Conservation (phyloP, 1,140 invertebrate genomes). For the Leptopilina boulardi region DNA sequence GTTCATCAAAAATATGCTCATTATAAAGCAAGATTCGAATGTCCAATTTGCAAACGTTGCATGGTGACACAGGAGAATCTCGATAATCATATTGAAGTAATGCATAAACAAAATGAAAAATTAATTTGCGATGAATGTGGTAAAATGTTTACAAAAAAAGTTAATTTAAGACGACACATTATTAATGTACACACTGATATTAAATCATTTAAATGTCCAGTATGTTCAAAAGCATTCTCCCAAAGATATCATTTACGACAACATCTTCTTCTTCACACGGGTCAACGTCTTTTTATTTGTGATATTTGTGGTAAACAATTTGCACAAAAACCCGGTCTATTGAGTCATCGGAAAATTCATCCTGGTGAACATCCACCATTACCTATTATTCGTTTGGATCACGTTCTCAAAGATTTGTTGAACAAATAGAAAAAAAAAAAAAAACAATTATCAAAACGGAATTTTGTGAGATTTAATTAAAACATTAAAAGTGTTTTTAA, state of each 20-base stretch:
- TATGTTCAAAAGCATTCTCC: constrained; percentile 84
- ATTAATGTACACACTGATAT: constrained; percentile 81
- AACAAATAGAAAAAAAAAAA: too few relatives aligned
- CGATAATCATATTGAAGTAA: constrained; percentile 77
- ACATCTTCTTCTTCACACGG: constrained; percentile 87
- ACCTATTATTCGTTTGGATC: constrained; percentile 62
- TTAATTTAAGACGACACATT: constrained; percentile 83
- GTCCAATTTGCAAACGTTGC: constrained; percentile 67
- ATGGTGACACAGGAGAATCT: constrained; percentile 75
- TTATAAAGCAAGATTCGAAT: constrained; percentile 62
- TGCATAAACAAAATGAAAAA: constrained; percentile 78
- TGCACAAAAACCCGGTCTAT: constrained; percentile 79
- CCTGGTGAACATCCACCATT: constrained; percentile 60
- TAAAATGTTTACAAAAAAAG: constrained; percentile 76
- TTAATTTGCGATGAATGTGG: constrained; percentile 73
- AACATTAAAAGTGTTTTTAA: too few relatives aligned
- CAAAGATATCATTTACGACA: constrained; percentile 80
- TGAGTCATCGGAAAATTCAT: constrained; percentile 80
- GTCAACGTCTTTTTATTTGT: constrained; percentile 88
- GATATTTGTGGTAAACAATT: constrained; percentile 86
- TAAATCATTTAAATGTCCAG: constrained; percentile 84
- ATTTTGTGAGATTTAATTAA: background rate
- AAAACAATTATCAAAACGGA: too few relatives aligned
- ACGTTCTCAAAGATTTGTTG: constrained; percentile 29
- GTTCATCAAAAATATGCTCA: constrained; percentile 64